Evolutionary conservation across 2,797 vertebrate species (phyloP).

Genomic region (Harpagifer antarcticus): DNA sequence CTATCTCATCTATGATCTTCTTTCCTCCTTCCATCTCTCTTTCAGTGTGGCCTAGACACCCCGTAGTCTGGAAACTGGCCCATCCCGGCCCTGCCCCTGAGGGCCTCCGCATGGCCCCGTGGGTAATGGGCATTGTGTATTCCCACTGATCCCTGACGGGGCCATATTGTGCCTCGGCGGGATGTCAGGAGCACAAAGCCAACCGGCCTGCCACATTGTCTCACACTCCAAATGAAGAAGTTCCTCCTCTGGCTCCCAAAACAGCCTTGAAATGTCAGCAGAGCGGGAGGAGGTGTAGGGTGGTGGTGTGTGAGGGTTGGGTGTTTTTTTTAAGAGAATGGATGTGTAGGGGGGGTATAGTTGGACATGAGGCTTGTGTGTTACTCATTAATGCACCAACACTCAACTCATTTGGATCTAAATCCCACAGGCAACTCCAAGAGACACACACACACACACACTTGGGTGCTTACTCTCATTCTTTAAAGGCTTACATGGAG

Average conservation of each 20-base stretch:
- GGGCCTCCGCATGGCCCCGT: constrained; percentile 77
- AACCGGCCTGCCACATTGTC: constrained; percentile 84
- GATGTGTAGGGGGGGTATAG: constrained; percentile 55
- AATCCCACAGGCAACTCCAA: constrained; percentile 64
- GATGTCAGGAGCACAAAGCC: constrained; percentile 87
- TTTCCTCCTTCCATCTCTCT: constrained; percentile 66
- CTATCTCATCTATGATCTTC: constrained; percentile 69
- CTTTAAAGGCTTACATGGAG: constrained; percentile 40
- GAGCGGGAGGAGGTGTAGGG: constrained; percentile 60
- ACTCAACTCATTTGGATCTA: constrained; percentile 79
- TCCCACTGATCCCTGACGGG: constrained; percentile 86
- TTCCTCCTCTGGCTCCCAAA: constrained; percentile 81
- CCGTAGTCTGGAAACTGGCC: constrained; percentile 82
- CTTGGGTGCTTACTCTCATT: constrained; percentile 12
- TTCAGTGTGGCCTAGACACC: constrained; percentile 78
- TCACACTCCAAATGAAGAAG: constrained; percentile 89
- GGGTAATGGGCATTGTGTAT: constrained; percentile 86
- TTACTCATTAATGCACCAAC: constrained; percentile 83
- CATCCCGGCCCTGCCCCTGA: constrained; percentile 77
- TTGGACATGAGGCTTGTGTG: constrained; percentile 71
- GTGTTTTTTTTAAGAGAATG: constrained; percentile 46
- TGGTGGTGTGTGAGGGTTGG: constrained; percentile 26
- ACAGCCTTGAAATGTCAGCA: constrained; percentile 81
- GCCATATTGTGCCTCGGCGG: constrained; percentile 88
- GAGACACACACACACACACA: constrained; percentile 38